Conservation (phyloP, 2,888 invertebrate species). For the Trissolcus brochymenae region DNA sequence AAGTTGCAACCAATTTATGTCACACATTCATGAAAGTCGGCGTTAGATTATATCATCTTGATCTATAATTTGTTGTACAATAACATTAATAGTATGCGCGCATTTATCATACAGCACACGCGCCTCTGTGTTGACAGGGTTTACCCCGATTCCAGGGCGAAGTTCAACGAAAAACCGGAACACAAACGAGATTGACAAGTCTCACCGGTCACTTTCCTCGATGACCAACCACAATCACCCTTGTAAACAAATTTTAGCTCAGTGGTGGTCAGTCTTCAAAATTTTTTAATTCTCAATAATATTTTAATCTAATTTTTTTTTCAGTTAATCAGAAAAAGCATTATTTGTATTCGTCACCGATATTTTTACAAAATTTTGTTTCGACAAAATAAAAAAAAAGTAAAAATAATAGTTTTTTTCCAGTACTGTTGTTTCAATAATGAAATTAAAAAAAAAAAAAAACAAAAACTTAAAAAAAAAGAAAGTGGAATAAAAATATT, state of each 20-base stretch:
- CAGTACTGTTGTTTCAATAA: too few relatives aligned
- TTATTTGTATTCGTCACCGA: too few relatives aligned
- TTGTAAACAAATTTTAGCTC: conserved; percentile 74
- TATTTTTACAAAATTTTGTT: too few relatives aligned
- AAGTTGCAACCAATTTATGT: conserved; percentile 21
- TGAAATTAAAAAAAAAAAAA: background rate
- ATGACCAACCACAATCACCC: conserved; percentile 74
- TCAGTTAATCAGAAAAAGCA: background rate
- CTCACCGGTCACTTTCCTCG: conserved; percentile 54
- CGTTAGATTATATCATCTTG: conserved; percentile 68
- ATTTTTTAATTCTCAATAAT: background rate
- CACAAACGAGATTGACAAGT: conserved; percentile 68
- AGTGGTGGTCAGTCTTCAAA: conserved; percentile 64
- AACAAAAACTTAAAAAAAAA: too few relatives aligned
- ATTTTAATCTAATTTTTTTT: too few relatives aligned
- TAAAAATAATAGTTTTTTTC: too few relatives aligned
- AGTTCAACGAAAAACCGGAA: conserved; percentile 71
- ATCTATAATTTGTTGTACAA: conserved; percentile 74
- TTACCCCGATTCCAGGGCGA: conserved; percentile 70
- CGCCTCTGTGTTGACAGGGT: conserved; percentile 75
- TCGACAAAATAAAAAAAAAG: too few relatives aligned
- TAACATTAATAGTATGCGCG: conserved; percentile 71
- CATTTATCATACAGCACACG: conserved; percentile 73
- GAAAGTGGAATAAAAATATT: too few relatives aligned
- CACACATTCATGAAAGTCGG: conserved; percentile 54